Evolutionary conservation across 2,113 vertebrate genomes (phyloP).

Genomic region (Perognathus longimembris): DNA sequence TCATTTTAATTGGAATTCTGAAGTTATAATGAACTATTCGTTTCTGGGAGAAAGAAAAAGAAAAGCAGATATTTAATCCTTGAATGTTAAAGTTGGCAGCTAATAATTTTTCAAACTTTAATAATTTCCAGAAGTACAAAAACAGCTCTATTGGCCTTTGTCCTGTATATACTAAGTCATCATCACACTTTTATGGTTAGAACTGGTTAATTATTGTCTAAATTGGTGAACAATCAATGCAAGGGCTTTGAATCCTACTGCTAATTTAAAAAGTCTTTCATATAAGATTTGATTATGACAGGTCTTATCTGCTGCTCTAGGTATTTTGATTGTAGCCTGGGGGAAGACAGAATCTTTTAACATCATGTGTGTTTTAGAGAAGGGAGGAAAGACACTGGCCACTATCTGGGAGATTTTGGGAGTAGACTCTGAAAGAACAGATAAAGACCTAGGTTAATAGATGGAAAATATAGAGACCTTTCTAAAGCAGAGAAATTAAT

Average conservation of each 20-base stretch:
- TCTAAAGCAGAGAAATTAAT: neutral
- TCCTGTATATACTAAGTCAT: conserved; percentile 31
- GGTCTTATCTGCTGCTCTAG: neutral
- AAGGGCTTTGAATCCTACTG: conserved; percentile 1
- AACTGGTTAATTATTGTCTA: conserved; percentile 50
- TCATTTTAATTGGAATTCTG: conserved; percentile 79
- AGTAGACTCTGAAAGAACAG: neutral
- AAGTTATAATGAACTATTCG: conserved; percentile 78
- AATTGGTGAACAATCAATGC: conserved; percentile 17
- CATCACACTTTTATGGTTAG: neutral
- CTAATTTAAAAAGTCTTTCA: neutral
- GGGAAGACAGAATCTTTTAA: neutral
- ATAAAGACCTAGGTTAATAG: neutral
- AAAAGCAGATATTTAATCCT: conserved; percentile 63
- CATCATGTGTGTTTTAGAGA: neutral
- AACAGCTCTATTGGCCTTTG: conserved; percentile 49
- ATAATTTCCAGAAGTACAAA: conserved; percentile 60
- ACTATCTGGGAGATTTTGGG: neutral
- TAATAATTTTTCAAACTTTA: conserved; percentile 70
- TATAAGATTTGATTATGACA: neutral
- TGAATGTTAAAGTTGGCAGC: conserved; percentile 68
- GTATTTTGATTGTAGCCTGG: conserved; percentile 2
- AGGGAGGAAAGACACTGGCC: neutral
- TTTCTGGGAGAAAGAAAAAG: conserved; percentile 62
- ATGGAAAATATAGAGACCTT: neutral